Percentiles rank a stretch among this genome's conserved stretches.
phyloP scores from a whole-genome alignment of 2,113 vertebrate species.

The Cebidichthys violaceus region DNA sequence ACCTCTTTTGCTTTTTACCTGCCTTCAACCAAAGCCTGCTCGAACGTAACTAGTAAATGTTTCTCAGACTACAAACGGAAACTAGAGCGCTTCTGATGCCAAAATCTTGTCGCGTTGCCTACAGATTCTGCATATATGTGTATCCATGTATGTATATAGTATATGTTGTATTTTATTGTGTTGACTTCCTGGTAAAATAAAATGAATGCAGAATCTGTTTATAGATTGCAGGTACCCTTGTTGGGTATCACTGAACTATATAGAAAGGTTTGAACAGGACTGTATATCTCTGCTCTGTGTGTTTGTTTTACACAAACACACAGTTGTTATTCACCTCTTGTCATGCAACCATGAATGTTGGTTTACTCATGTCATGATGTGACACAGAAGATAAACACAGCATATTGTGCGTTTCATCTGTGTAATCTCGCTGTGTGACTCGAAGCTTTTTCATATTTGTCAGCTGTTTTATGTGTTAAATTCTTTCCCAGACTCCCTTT shows the following conservation, averaged over 20 bases:
- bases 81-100: no score
- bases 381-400: conserved; percentile 4
- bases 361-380: background rate
- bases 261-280: background rate
- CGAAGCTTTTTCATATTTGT: conserved; percentile 35
- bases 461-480: conserved; percentile 37
- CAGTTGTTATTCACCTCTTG: conserved; percentile 1
- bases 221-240: background rate
- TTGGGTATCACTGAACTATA: background rate
- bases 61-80: background rate
- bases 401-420: conserved; percentile 19
- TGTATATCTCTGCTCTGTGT: conserved; percentile 5
- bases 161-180: background rate
- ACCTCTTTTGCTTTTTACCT: background rate
- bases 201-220: background rate
- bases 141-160: no score
- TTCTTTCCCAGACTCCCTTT: conserved; percentile 25
- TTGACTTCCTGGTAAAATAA: background rate
- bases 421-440: conserved; percentile 21
- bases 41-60: background rate
- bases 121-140: no score
- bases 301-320: background rate
- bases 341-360: conserved; percentile 18
- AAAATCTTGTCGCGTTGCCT: no score
- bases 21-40: no score